Conservation (phyloP, 2,113 vertebrate genomes). For the Neodontobutis hainanensis region DNA sequence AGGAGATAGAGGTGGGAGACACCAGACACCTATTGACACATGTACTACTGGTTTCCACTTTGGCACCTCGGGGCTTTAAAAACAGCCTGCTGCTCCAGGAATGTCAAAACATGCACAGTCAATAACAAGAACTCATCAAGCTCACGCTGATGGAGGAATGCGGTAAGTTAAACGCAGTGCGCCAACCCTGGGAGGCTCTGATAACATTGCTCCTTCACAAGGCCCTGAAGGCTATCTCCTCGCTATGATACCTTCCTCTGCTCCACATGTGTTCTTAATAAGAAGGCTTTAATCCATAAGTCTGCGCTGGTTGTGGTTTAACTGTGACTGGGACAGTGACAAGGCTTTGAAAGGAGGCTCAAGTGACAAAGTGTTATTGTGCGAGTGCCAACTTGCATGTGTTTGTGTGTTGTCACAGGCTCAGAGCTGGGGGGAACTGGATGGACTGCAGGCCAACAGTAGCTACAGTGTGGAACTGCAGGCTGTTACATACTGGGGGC, state of each 20-base stretch:
- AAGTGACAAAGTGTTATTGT: conserved; percentile 35
- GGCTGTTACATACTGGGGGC: conserved; percentile 91
- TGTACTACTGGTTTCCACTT: conserved; percentile 78
- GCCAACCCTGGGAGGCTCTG: conserved; percentile 68
- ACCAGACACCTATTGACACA: conserved; percentile 77
- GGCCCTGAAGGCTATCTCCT: conserved; percentile 65
- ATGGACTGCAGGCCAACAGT: conserved; percentile 84
- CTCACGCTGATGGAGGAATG: conserved; percentile 76
- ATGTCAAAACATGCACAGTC: conserved; percentile 77
- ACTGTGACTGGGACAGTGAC: conserved; percentile 32
- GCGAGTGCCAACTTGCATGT: conserved; percentile 43
- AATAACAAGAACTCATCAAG: conserved; percentile 71
- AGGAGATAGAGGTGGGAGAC: conserved; percentile 65
- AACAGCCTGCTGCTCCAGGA: conserved; percentile 74
- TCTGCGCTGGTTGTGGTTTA: conserved; percentile 31
- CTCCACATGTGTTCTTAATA: conserved; percentile 76
- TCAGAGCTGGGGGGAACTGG: conserved; percentile 84
- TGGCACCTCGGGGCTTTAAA: conserved; percentile 73
- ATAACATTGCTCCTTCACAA: conserved; percentile 66
- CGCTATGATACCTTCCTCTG: conserved; percentile 48
- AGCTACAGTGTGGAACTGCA: conserved; percentile 90
- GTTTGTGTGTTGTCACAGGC: conserved; percentile 73
- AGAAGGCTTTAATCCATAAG: conserved; percentile 60
- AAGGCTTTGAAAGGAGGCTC: conserved; percentile 38
- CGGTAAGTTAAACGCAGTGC: conserved; percentile 62